These are phyloP conservation scores for Homarus americanus DNA, from an alignment of 1,140 invertebrate species.

Conservation along the genomic window DNA sequence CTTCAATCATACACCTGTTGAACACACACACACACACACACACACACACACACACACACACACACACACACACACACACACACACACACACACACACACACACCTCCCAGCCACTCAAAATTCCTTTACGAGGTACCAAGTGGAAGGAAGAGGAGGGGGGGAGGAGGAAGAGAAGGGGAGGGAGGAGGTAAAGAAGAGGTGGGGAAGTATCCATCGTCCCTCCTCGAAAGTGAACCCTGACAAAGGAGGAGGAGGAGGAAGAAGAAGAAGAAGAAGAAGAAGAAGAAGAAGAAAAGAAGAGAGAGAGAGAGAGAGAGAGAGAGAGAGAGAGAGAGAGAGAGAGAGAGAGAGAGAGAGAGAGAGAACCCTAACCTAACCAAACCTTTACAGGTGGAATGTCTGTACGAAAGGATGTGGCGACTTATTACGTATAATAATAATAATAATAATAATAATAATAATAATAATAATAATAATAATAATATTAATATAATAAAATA, in stretches of 20 bases:
- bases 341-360: too few species aligned
- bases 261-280: neutral
- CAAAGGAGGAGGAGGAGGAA: too few species aligned
- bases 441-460: too few species aligned
- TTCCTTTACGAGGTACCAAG: neutral
- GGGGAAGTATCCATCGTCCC: too few species aligned
- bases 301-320: slow-evolving; percentile 3
- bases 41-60: neutral
- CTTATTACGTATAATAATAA: too few species aligned
- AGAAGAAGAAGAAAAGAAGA: neutral
- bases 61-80: neutral
- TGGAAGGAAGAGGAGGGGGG: slow-evolving; percentile 1
- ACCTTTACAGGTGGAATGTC: too few species aligned
- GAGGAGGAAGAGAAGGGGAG: neutral
- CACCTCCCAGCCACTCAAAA: neutral
- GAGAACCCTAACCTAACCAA: too few species aligned
- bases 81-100: neutral
- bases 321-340: slow-evolving; percentile 11
- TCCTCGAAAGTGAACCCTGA: neutral
- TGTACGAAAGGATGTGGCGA: too few species aligned
- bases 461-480: too few species aligned
- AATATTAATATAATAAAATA: too few species aligned
- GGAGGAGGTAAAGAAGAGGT: neutral
- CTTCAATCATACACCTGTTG: too few species aligned
- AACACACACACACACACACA: neutral